phyloP scores from a whole-genome alignment of 2,797 vertebrate species.

The Cyclopterus lumpus region DNA sequence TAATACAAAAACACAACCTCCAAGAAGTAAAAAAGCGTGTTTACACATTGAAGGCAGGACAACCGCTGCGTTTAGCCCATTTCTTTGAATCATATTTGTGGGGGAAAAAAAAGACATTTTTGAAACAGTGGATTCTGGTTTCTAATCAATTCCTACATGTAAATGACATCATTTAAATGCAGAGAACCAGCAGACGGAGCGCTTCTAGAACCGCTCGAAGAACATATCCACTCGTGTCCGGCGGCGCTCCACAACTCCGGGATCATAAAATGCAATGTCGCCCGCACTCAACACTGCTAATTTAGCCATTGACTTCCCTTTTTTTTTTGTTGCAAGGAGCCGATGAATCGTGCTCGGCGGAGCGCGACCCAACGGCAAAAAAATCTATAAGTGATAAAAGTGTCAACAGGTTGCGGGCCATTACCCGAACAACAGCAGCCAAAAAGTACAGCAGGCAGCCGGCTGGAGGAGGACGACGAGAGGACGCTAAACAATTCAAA shows the following conservation, averaged over 20 bases:
- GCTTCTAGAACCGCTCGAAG: conserved; percentile 23
- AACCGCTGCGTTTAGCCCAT: conserved; percentile 17
- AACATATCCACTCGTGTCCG: conserved; percentile 50
- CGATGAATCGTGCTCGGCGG: conserved; percentile 75
- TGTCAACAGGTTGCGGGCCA: conserved; percentile 74
- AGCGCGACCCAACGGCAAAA: conserved; percentile 54
- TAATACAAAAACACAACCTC: conserved; percentile 48
- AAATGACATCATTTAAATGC: conserved; percentile 38
- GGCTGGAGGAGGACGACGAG: neutral
- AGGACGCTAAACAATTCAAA: neutral
- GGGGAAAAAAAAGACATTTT: conserved; percentile 16
- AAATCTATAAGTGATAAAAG: conserved; percentile 79
- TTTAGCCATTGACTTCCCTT: conserved; percentile 70
- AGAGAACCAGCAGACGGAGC: conserved; percentile 18
- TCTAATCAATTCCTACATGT: conserved; percentile 14
- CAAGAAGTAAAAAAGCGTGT: conserved; percentile 31
- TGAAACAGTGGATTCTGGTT: conserved; percentile 1
- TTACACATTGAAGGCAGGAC: conserved; percentile 1
- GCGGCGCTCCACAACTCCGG: conserved; percentile 39
- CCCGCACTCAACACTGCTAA: conserved; percentile 76
- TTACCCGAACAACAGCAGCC: conserved; percentile 62
- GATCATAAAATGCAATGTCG: conserved; percentile 79
- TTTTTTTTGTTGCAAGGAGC: conserved; percentile 45
- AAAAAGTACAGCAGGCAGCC: conserved; percentile 18
- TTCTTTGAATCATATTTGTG: conserved; percentile 17